phyloP scores from a whole-genome alignment of 2,888 invertebrate species.

The Maniola hyperantus region DNA sequence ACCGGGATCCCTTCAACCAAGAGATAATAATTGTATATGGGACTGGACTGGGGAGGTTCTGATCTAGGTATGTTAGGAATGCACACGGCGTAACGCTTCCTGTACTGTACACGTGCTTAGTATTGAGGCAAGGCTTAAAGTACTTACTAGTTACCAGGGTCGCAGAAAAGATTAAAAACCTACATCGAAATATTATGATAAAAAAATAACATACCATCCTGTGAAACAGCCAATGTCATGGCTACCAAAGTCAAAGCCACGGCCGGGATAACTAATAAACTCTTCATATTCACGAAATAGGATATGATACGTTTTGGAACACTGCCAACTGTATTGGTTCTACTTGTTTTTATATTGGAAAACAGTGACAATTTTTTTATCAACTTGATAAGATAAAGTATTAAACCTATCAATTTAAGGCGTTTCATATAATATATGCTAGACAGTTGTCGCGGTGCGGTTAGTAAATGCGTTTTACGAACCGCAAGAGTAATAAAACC shows the following conservation, averaged over 20 bases:
- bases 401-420: background rate
- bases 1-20: too few relatives aligned
- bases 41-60: too few relatives aligned
- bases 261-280: conserved; percentile 4
- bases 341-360: conserved; percentile 13
- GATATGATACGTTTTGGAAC: background rate
- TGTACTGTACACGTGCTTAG: too few relatives aligned
- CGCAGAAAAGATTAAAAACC: too few relatives aligned
- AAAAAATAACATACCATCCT: conserved; percentile 5
- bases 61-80: too few relatives aligned
- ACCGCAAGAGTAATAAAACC: background rate
- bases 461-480: background rate
- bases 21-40: too few relatives aligned
- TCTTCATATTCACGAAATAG: conserved; percentile 13
- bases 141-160: too few relatives aligned
- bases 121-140: too few relatives aligned
- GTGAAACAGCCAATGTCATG: background rate
- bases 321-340: background rate
- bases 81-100: too few relatives aligned
- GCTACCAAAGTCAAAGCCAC: conserved; percentile 3
- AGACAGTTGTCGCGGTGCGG: background rate
- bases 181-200: too few relatives aligned
- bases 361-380: conserved; percentile 7
- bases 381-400: conserved; percentile 9
- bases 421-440: background rate